Base-by-base conservation (phyloP, 2,888 invertebrate genomes). In the Aphrophora alni region DNA sequence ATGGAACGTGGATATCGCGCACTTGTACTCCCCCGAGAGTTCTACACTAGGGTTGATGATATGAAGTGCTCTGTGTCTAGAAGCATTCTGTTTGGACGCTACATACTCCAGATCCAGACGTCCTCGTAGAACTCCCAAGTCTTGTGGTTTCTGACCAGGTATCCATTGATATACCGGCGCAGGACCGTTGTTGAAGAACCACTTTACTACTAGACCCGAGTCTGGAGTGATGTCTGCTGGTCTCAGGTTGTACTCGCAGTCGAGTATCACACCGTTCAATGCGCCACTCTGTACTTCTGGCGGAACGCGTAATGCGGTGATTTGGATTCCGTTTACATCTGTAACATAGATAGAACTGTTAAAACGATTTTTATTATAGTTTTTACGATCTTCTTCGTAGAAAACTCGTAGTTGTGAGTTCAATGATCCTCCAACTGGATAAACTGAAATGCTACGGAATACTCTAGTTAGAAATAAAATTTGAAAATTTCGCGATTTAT, bases 11-110 rank as follows among this genome's bases (percentile, higher is more conserved):
- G 93, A 93, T 25, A 94, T 93, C 24, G 91, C 90, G 85, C 94
- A 94, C 27, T 91, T 92, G 87, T 94, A 94, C 85, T 93, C 92
- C 3, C 94, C 94, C 51, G 92, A 91, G 82, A 93, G 89, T 78
- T 93, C 92, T 27, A 92, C 92, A 26, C 91, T 92, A n/a, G 92
- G 92, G 80, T 90, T 90, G 81, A 92, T 86, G 86, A 94, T 92
- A 86, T 92, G 92, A 85, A 93, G 90, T 14, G 93, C 93, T 84
- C 93, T 89, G 84, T 92, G 91, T 80, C 89, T 89, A 84, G 91
- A 91, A 83, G 91, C 88, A 26, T 90, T 90, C 80, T 92, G 91
- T 76, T 90, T 89, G 88, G 91, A 87, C 4, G 87, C 88, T 68
- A 84, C 88, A 87, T 87, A 90, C 84, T 86, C 88, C 81, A 88